Conservation (phyloP, 2,797 vertebrate genomes). For the Dicrostonyx torquatus region DNA sequence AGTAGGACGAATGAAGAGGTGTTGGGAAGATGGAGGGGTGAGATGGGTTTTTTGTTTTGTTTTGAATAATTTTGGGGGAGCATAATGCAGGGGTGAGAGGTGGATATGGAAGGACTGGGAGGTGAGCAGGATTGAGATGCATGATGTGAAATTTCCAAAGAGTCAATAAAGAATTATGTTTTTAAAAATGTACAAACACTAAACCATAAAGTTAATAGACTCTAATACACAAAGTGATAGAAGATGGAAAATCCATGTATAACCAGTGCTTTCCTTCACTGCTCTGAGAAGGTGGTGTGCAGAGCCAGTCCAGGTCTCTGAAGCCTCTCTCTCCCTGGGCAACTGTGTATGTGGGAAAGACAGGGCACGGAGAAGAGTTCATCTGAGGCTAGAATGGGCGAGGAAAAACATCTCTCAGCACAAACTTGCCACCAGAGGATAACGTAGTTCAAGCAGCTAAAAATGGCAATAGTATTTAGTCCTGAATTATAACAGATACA, state of each 20-base stretch:
- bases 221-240: neutral
- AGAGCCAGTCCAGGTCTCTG: neutral
- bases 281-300: neutral
- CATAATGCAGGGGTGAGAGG: neutral
- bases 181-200: neutral
- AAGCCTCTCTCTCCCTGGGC: neutral
- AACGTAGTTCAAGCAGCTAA: slow-evolving; percentile 6
- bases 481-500: neutral
- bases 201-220: neutral
- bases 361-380: neutral
- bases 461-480: slow-evolving; percentile 29
- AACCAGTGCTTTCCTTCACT: neutral
- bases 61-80: neutral
- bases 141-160: neutral
- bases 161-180: neutral
- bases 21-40: neutral
- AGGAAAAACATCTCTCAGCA: neutral
- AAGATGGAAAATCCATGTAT: neutral
- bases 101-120: neutral
- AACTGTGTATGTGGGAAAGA: neutral
- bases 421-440: neutral
- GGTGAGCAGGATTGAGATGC: neutral
- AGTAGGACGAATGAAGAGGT: neutral
- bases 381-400: neutral
- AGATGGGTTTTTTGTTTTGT: neutral